Evolutionary conservation across 2,888 invertebrate genomes (phyloP).

Genomic region (Ptycholaimellus sp.): DNA sequence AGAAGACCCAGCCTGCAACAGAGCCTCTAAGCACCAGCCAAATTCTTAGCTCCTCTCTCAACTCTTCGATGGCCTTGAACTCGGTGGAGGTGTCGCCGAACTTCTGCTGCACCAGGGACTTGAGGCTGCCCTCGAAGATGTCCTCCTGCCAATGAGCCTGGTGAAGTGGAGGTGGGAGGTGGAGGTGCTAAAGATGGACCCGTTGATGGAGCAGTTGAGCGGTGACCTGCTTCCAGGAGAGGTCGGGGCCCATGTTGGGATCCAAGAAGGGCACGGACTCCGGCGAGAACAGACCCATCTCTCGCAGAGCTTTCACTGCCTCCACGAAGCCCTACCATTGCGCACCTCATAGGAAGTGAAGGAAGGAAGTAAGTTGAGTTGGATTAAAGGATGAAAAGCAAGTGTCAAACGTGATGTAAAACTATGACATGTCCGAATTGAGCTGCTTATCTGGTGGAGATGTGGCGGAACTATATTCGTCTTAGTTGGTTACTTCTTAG

Average conservation of each 20-base stretch:
- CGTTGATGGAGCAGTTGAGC: not conserved
- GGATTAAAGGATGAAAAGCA: too few relatives aligned
- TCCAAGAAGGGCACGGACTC: slow-evolving; percentile 69
- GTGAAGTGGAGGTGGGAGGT: too few relatives aligned
- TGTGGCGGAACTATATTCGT: not conserved
- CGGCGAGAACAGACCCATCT: slow-evolving; percentile 60
- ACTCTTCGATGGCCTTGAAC: slow-evolving; percentile 7
- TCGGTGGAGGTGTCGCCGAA: slow-evolving; percentile 34
- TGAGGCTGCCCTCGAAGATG: slow-evolving; percentile 70
- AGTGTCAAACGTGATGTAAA: not conserved
- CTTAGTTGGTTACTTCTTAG: not conserved
- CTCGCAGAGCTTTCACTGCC: slow-evolving; percentile 59
- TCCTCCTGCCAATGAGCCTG: too few relatives aligned
- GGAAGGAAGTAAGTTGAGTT: too few relatives aligned
- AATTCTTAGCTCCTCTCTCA: too few relatives aligned
- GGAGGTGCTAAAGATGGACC: not conserved
- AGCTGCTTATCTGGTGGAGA: not conserved
- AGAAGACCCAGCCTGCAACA: slow-evolving; percentile 47
- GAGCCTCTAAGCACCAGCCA: too few relatives aligned
- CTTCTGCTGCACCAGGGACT: slow-evolving; percentile 50
- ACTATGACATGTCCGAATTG: too few relatives aligned
- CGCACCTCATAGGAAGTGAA: too few relatives aligned
- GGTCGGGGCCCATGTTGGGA: slow-evolving; percentile 61
- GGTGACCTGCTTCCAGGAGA: slow-evolving; percentile 51
- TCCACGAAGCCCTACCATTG: slow-evolving; percentile 64